phyloP scores from a whole-genome alignment of 2,113 vertebrate species.

The Cyphomyrus plagiostoma region DNA sequence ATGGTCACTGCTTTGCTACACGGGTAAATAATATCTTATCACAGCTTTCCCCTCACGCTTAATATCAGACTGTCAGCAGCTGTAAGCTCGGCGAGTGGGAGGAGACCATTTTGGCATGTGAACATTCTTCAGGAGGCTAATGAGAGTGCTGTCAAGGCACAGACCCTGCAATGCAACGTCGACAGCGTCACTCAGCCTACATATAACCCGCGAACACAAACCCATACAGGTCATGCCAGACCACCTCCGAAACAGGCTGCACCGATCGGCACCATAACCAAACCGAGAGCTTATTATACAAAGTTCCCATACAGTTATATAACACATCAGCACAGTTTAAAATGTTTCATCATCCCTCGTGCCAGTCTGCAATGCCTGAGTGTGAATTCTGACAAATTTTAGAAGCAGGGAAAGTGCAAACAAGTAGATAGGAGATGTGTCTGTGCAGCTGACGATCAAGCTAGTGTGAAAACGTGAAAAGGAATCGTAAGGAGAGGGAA shows the following conservation, averaged over 20 bases:
- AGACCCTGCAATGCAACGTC: not conserved
- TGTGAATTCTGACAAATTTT: not conserved
- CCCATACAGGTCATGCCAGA: not conserved
- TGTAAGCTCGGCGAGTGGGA: not conserved
- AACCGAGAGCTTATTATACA: not conserved
- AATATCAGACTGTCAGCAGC: not conserved
- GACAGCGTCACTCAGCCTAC: not conserved
- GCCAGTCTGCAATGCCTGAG: not conserved
- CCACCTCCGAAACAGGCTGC: not conserved
- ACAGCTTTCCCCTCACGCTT: not conserved
- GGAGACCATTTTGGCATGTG: not conserved
- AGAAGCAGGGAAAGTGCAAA: not conserved
- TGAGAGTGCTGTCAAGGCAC: not conserved
- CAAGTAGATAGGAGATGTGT: not conserved
- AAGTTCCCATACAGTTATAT: not conserved
- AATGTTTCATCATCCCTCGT: not conserved
- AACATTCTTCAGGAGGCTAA: not conserved
- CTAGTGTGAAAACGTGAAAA: not conserved
- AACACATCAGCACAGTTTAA: not conserved
- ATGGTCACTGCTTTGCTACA: not conserved
- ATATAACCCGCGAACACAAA: not conserved
- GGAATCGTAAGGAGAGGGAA: not conserved
- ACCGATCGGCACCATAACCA: not conserved
- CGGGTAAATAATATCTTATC: not conserved
- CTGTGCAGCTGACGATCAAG: not conserved